A percentile compares a stretch with the other conserved stretches of the same genome.
phyloP scores from a whole-genome alignment of 1,140 invertebrate genomes.

The Chymomyza costata region DNA sequence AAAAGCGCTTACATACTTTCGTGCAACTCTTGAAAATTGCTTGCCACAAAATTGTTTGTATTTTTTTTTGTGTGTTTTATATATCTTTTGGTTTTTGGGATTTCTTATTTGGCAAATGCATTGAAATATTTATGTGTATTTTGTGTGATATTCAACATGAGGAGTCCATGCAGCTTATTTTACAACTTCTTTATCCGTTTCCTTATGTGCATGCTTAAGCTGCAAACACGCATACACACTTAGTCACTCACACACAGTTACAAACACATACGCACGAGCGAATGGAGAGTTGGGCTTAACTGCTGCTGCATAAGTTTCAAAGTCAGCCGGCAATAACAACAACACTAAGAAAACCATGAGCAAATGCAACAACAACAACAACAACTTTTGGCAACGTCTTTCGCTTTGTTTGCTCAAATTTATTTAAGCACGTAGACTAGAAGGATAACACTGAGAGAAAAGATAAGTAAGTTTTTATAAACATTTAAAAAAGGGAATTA shows the following conservation, averaged over 20 bases:
- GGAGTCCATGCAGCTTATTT: constrained; percentile 59
- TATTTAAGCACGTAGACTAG: constrained; percentile 59
- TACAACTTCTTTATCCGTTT: constrained; percentile 67
- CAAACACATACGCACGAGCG: constrained; percentile 13
- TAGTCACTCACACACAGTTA: not conserved
- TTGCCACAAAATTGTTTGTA: constrained; percentile 7
- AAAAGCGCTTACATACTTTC: constrained; percentile 27
- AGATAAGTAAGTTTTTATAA: no score
- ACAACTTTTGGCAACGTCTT: constrained; percentile 57
- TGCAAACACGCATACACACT: constrained; percentile 30
- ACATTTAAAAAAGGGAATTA: no score
- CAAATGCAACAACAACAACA: no score
- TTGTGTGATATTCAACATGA: no score
- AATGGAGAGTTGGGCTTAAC: constrained; percentile 47
- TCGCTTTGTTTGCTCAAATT: constrained; percentile 39
- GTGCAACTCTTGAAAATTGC: constrained; percentile 36
- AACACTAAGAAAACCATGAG: no score
- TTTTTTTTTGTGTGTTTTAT: constrained; percentile 10
- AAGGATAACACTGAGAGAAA: no score
- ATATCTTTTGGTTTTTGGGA: constrained; percentile 22
- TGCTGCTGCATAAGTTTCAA: constrained; percentile 62
- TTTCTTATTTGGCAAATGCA: constrained; percentile 7
- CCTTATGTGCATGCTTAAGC: constrained; percentile 61
- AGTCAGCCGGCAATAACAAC: constrained; percentile 58
- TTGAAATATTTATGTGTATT: constrained; percentile 19